Percentiles rank a stretch among this genome's conserved stretches.
phyloP scores from a whole-genome alignment of 64 coral and sea anemone genomes.

The Catalaphyllia jardinei region DNA sequence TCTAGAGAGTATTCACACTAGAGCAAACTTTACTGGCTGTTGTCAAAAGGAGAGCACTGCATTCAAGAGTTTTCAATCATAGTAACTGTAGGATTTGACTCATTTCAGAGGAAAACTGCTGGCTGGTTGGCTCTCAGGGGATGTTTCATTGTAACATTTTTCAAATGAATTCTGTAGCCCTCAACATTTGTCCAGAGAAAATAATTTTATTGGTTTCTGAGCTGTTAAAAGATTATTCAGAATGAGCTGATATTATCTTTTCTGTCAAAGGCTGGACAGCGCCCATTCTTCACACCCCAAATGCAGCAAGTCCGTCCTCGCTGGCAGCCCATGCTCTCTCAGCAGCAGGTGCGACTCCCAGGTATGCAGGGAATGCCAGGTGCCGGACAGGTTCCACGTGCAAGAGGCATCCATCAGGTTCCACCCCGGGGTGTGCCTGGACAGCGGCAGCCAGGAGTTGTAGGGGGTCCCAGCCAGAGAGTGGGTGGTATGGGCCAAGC shows the following conservation, averaged over 20 bases:
- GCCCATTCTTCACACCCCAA: slow-evolving; percentile 85
- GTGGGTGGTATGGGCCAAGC: slow-evolving; percentile 56
- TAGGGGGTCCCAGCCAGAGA: slow-evolving; percentile 30
- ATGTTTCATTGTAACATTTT: too few species aligned
- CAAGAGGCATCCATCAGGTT: slow-evolving; percentile 83
- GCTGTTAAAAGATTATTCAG: too few species aligned
- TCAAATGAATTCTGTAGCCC: too few species aligned
- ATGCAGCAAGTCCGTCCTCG: slow-evolving; percentile 85
- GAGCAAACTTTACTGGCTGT: too few species aligned
- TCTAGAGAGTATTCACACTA: too few species aligned
- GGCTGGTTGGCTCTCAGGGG: too few species aligned
- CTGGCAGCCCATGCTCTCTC: slow-evolving; percentile 73
- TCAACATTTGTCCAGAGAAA: too few species aligned
- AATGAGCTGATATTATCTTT: not conserved
- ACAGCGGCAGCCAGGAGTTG: slow-evolving; percentile 47
- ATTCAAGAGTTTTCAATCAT: too few species aligned
- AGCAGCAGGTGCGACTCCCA: slow-evolving; percentile 79
- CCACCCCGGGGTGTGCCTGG: slow-evolving; percentile 68
- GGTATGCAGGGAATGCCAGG: slow-evolving; percentile 77
- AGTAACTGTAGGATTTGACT: too few species aligned
- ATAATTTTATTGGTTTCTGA: too few species aligned
- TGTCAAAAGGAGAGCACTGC: too few species aligned
- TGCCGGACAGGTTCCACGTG: slow-evolving; percentile 76
- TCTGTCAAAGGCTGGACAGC: slow-evolving; percentile 59
- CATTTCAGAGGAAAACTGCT: too few species aligned